Evolutionary conservation across 1,140 invertebrate genomes (phyloP).

Genomic region (Brachionus rotundiformis): DNA sequence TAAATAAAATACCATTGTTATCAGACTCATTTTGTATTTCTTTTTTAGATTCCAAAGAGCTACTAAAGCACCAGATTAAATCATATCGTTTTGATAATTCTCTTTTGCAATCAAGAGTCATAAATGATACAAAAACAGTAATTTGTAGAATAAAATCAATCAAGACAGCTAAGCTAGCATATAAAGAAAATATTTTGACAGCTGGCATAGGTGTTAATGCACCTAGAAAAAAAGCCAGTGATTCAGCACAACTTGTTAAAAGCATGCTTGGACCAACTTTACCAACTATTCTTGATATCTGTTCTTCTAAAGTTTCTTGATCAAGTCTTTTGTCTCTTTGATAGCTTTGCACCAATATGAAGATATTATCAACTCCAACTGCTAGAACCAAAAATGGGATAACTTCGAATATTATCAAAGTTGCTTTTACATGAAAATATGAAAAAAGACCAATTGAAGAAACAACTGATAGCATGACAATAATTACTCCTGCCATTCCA

Average conservation of each 20-base stretch:
- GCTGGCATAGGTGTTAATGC: conserved; percentile 95
- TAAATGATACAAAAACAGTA: conserved; percentile 88
- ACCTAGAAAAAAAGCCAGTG: conserved; percentile 83
- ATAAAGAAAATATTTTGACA: conserved; percentile 91
- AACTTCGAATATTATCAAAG: conserved; percentile 86
- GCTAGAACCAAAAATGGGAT: conserved; percentile 88
- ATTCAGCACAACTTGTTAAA: conserved; percentile 79
- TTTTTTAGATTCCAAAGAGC: background rate
- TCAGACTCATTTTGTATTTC: background rate
- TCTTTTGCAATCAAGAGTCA: conserved; percentile 81
- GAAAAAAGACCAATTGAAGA: conserved; percentile 83
- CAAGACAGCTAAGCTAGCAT: conserved; percentile 89
- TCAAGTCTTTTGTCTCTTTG: conserved; percentile 59
- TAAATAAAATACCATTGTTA: conserved; percentile 37
- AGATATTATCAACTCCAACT: conserved; percentile 92
- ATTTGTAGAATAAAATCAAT: conserved; percentile 95
- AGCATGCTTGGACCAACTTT: conserved; percentile 85
- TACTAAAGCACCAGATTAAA: conserved; percentile 70
- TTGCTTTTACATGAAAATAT: conserved; percentile 74
- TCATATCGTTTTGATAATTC: conserved; percentile 76
- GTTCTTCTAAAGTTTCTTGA: conserved; percentile 70
- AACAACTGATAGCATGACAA: conserved; percentile 79
- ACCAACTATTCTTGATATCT: conserved; percentile 77
- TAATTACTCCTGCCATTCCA: conserved; percentile 78
- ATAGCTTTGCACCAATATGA: conserved; percentile 78